phyloP scores from a whole-genome alignment of 64 coral and sea anemone species.

The Porites australiensis region DNA sequence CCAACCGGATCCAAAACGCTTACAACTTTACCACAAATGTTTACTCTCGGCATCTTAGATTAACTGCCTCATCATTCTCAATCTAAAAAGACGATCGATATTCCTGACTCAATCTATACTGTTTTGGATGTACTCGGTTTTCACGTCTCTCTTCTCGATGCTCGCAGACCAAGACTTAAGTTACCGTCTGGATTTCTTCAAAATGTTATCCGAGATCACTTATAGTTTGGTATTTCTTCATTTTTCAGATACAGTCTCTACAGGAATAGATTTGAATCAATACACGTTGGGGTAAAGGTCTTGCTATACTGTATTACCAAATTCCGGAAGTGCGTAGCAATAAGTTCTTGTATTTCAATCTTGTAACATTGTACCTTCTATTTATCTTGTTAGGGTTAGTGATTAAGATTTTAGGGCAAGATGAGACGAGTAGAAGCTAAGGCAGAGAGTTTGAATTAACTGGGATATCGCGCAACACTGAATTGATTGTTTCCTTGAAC shows the following conservation, averaged over 20 bases:
- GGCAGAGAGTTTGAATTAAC: not conserved
- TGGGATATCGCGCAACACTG: not conserved
- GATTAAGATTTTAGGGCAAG: not conserved
- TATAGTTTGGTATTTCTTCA: too few species aligned
- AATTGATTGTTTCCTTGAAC: not conserved
- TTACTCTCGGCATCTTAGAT: constrained; percentile 13
- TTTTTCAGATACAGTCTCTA: not conserved
- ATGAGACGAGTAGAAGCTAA: not conserved
- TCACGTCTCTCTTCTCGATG: too few species aligned
- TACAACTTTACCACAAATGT: not conserved
- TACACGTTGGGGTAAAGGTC: not conserved
- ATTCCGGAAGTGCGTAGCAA: constrained; percentile 21
- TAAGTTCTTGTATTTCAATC: not conserved
- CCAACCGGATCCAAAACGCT: constrained; percentile 18
- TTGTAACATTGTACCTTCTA: not conserved
- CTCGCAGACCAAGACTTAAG: too few species aligned
- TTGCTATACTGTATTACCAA: not conserved
- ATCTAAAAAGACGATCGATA: not conserved
- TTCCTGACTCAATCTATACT: not conserved
- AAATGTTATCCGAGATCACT: too few species aligned
- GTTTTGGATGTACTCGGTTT: not conserved
- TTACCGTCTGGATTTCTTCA: too few species aligned
- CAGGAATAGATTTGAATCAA: not conserved
- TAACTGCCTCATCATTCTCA: not conserved
- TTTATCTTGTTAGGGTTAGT: not conserved